A percentile compares a stretch with the other conserved stretches of the same genome.
Evolutionary conservation across 2,888 invertebrate genomes (phyloP).

Genomic region (Drosophila robusta): DNA sequence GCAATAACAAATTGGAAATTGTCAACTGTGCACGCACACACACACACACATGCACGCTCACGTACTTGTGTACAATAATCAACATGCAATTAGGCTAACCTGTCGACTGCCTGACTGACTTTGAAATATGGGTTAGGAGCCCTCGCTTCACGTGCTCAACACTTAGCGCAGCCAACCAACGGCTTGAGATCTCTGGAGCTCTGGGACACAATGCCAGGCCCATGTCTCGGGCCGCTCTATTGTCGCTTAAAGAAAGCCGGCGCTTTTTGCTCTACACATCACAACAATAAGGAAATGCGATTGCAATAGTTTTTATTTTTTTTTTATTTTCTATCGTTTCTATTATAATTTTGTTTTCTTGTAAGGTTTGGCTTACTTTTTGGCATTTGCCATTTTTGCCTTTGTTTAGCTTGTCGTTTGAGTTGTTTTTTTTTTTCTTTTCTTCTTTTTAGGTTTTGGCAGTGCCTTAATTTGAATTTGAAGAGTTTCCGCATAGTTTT

Average conservation of each 20-base stretch:
- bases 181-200: constrained; percentile 28
- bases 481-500: constrained; percentile 72
- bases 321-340: constrained; percentile 30
- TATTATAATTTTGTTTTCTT: constrained; percentile 33
- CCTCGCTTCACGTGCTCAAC: constrained; percentile 33
- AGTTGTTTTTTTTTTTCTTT: constrained; percentile 17
- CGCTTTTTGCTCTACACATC: constrained; percentile 28
- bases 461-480: constrained; percentile 74
- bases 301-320: constrained; percentile 53
- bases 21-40: constrained; percentile 54
- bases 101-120: constrained; percentile 74
- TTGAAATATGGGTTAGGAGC: constrained; percentile 78
- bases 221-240: constrained; percentile 13
- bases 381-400: constrained; percentile 29
- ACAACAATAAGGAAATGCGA: constrained; percentile 70
- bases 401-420: constrained; percentile 40
- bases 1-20: constrained; percentile 77
- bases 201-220: constrained; percentile 22
- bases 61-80: constrained; percentile 51
- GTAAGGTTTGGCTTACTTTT: constrained; percentile 51
- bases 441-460: constrained; percentile 41
- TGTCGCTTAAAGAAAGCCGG: constrained; percentile 51
- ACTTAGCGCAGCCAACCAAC: constrained; percentile 16
- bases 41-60: constrained; percentile 6
- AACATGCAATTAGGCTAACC: constrained; percentile 77